Evolutionary conservation across 2,797 vertebrate species (phyloP).

Genomic region (Premnoplex brunnescens): DNA sequence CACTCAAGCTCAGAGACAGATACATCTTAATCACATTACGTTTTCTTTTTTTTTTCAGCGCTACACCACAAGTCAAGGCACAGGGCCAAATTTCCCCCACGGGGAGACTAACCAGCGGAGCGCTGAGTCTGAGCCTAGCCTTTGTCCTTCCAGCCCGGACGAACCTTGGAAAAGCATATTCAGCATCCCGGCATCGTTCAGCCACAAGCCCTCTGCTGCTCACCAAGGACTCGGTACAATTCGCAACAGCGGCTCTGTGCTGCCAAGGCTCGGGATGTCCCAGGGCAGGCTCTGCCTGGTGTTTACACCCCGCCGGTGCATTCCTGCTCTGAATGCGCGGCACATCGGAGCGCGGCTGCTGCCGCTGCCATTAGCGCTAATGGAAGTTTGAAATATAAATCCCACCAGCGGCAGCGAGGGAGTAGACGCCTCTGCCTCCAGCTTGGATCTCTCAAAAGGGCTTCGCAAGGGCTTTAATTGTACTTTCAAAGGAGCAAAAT

Average conservation of each 20-base stretch:
- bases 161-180: not conserved
- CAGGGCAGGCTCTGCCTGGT: not conserved
- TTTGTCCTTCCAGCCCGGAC: constrained; percentile 39
- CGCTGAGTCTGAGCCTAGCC: not conserved
- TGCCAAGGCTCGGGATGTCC: not conserved
- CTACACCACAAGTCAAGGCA: constrained; percentile 39
- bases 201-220: not conserved
- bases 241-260: not conserved
- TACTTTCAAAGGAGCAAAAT: not conserved
- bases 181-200: not conserved
- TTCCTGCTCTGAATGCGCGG: not conserved
- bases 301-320: rapidly evolving
- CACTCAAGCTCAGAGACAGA: constrained; percentile 38
- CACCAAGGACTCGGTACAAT: not conserved
- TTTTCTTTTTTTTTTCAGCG: not conserved
- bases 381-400: constrained; percentile 28
- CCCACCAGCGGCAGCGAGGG: not conserved
- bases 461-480: not conserved
- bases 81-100: constrained; percentile 8
- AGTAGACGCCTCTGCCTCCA: not conserved
- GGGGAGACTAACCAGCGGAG: not conserved
- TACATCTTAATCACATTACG: constrained; percentile 57
- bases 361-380: constrained; percentile 51
- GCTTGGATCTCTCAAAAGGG: not conserved
- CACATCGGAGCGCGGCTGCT: not conserved